Percentiles rank a stretch among this genome's conserved stretches.
These are phyloP conservation scores for Gasterosteus nipponicus DNA, from an alignment of 2,113 vertebrate species.

Conservation along the genomic window DNA sequence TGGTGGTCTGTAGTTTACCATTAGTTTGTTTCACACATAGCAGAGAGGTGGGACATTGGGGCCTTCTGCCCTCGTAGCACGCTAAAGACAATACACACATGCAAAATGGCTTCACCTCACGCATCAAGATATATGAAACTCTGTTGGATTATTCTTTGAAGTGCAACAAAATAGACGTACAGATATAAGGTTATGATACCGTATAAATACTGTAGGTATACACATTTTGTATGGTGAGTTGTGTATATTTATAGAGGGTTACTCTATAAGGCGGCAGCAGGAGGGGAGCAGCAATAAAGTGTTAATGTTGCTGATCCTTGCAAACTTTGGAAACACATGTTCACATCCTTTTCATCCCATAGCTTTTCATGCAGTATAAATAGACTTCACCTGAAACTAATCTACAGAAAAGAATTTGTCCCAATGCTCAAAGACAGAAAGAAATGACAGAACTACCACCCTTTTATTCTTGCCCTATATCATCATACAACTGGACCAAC, in stretches of 20 bases:
- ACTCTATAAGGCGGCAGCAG: constrained; percentile 67
- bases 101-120: constrained; percentile 74
- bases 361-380: constrained; percentile 82
- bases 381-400: constrained; percentile 76
- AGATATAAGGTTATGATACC: constrained; percentile 72
- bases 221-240: constrained; percentile 65
- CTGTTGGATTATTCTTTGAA: constrained; percentile 66
- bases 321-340: constrained; percentile 63
- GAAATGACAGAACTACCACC: constrained; percentile 71
- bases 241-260: constrained; percentile 72
- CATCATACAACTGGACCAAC: constrained; percentile 29
- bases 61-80: constrained; percentile 63
- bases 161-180: constrained; percentile 72
- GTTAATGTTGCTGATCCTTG: constrained; percentile 64
- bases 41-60: constrained; percentile 46
- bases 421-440: constrained; percentile 75
- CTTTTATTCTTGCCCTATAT: constrained; percentile 42
- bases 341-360: constrained; percentile 65
- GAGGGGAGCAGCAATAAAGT: constrained; percentile 60
- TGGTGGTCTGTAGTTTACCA: constrained; percentile 68
- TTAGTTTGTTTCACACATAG: constrained; percentile 55
- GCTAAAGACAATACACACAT: constrained; percentile 74
- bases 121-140: constrained; percentile 53
- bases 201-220: constrained; percentile 76
- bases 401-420: constrained; percentile 76